phyloP scores from a whole-genome alignment of 2,113 vertebrate genomes.

The Mustelus asterias region DNA sequence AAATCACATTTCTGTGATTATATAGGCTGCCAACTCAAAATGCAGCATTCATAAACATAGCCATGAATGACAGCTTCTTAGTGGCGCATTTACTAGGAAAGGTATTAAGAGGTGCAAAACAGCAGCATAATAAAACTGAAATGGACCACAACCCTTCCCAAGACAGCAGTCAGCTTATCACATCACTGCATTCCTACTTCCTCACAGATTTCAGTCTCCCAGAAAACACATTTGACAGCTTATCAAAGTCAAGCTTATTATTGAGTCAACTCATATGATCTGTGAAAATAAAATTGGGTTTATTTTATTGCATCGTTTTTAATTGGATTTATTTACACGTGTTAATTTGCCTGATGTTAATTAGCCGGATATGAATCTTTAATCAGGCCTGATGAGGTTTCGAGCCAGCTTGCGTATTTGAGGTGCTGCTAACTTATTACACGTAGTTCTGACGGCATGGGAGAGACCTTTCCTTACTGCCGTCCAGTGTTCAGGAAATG shows the following conservation, averaged over 20 bases:
- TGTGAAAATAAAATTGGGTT: conserved; percentile 14
- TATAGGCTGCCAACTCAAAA: not conserved
- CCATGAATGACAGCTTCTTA: conserved; percentile 25
- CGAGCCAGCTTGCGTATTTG: conserved; percentile 2
- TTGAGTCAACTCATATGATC: not conserved
- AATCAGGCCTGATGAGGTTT: conserved; percentile 2
- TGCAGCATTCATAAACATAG: not conserved
- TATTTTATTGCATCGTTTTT: not conserved
- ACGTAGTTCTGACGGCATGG: not conserved
- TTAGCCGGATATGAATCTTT: not conserved
- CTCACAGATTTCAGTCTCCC: not conserved
- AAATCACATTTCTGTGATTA: not conserved
- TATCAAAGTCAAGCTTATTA: conserved; percentile 22
- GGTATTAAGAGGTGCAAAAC: conserved; percentile 6
- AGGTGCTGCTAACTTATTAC: not conserved
- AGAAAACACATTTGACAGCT: not conserved
- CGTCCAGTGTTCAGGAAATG: not conserved
- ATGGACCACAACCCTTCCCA: not conserved
- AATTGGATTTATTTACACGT: conserved; percentile 15
- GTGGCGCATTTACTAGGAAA: not conserved
- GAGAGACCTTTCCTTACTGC: not conserved
- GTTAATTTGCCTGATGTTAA: conserved; percentile 25
- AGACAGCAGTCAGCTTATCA: not conserved
- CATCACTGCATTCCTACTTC: not conserved
- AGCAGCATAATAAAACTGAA: not conserved